Conservation (phyloP, 2,113 vertebrate genomes). For the Symphodus melops region DNA sequence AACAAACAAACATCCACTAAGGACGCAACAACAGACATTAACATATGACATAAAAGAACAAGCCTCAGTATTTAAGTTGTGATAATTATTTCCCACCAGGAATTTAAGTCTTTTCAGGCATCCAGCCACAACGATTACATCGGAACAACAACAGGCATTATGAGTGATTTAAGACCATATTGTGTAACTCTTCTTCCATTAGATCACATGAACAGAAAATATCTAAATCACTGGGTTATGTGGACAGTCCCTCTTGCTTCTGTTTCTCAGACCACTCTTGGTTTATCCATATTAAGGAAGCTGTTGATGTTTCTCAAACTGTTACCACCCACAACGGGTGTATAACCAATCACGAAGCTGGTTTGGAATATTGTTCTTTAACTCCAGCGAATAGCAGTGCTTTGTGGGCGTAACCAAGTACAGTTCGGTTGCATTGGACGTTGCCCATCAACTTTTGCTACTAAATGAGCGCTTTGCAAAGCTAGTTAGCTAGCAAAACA, state of each 20-base stretch:
- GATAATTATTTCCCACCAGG: neutral
- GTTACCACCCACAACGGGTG: neutral
- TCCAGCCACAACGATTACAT: too few relatives aligned
- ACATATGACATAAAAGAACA: too few relatives aligned
- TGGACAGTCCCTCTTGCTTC: neutral
- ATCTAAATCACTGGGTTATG: too few relatives aligned
- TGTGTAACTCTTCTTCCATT: neutral
- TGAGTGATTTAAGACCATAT: neutral
- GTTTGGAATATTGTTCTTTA: conserved; percentile 55
- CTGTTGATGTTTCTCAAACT: neutral
- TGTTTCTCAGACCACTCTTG: neutral
- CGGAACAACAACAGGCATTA: too few relatives aligned
- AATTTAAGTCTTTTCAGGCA: neutral
- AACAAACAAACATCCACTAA: too few relatives aligned
- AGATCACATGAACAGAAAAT: too few relatives aligned
- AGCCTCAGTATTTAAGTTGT: neutral
- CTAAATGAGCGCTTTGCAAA: conserved; percentile 40
- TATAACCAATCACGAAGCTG: conserved; percentile 51
- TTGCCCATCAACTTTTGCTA: conserved; percentile 77
- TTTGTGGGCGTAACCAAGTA: conserved; percentile 33
- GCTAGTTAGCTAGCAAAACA: conserved; percentile 44
- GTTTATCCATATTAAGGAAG: neutral
- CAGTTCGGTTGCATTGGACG: conserved; percentile 72
- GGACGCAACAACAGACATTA: neutral
- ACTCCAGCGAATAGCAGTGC: conserved; percentile 54